These are phyloP conservation scores for Ctenochaetus hawaiiensis DNA, from an alignment of 2,797 vertebrate species.

Conservation along the genomic window DNA sequence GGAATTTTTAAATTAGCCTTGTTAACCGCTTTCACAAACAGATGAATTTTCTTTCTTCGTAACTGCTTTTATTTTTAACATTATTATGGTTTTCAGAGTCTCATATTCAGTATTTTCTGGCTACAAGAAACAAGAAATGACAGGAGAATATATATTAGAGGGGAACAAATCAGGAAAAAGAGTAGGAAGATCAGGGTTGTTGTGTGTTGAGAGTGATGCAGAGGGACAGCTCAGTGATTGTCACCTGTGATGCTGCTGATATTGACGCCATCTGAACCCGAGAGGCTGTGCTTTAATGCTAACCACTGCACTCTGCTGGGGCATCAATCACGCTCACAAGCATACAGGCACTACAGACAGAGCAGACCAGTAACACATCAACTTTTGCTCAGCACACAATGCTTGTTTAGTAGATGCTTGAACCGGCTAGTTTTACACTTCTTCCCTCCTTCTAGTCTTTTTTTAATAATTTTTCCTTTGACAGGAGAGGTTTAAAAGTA, in stretches of 20 bases:
- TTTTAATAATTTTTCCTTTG: too few relatives aligned
- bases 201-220: conserved; percentile 28
- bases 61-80: too few relatives aligned
- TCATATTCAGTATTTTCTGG: too few relatives aligned
- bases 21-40: neutral
- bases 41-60: neutral
- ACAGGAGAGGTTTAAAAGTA: too few relatives aligned
- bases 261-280: conserved; percentile 51
- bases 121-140: too few relatives aligned
- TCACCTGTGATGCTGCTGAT: conserved; percentile 44
- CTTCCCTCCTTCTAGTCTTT: neutral
- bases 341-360: neutral
- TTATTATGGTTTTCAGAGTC: too few relatives aligned
- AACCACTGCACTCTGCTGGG: conserved; percentile 64
- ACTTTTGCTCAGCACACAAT: conserved; percentile 1
- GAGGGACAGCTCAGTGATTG: conserved; percentile 33
- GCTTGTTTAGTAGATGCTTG: neutral
- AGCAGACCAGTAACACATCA: neutral
- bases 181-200: neutral
- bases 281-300: conserved; percentile 64
- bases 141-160: too few relatives aligned
- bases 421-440: neutral
- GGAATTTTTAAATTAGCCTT: neutral
- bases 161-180: too few relatives aligned
- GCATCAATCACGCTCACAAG: conserved; percentile 58